phyloP scores from a whole-genome alignment of 2,888 invertebrate species.

The Erebia epiphron region DNA sequence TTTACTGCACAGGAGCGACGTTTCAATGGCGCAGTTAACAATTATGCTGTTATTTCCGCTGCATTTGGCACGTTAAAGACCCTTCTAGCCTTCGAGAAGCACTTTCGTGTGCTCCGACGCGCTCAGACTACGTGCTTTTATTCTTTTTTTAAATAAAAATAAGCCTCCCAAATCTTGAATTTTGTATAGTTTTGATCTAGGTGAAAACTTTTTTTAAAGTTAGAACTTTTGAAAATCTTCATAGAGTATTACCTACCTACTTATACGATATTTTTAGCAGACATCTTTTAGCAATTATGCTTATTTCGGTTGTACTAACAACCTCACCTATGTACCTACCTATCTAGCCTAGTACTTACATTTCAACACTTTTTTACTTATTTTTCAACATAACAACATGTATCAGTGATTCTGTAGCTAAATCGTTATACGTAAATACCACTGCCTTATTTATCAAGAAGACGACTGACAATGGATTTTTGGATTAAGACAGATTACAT shows the following conservation, averaged over 20 bases:
- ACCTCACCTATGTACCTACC: too few relatives aligned
- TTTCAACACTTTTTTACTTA: too few relatives aligned
- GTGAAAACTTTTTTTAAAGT: too few relatives aligned
- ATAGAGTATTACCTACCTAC: too few relatives aligned
- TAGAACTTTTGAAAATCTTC: too few relatives aligned
- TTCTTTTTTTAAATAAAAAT: background rate
- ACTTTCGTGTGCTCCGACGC: slow-evolving; percentile 56
- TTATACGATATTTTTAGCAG: too few relatives aligned
- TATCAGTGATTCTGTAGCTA: background rate
- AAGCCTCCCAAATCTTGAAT: too few relatives aligned
- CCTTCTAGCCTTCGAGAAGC: slow-evolving; percentile 41
- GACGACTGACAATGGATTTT: slow-evolving; percentile 15
- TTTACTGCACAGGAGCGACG: slow-evolving; percentile 41
- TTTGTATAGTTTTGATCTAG: too few relatives aligned
- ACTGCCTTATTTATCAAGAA: background rate
- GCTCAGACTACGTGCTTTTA: slow-evolving; percentile 44
- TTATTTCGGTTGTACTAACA: too few relatives aligned
- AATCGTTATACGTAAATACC: background rate
- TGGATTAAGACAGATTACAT: slow-evolving; percentile 26
- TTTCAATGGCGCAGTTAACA: slow-evolving; percentile 50
- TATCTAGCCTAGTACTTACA: too few relatives aligned
- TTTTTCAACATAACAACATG: background rate
- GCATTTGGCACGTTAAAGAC: slow-evolving; percentile 31
- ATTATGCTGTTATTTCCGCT: slow-evolving; percentile 65
- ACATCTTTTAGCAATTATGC: too few relatives aligned